phyloP scores from a whole-genome alignment of 2,888 invertebrate genomes.

The Mechanitis messenoides region DNA sequence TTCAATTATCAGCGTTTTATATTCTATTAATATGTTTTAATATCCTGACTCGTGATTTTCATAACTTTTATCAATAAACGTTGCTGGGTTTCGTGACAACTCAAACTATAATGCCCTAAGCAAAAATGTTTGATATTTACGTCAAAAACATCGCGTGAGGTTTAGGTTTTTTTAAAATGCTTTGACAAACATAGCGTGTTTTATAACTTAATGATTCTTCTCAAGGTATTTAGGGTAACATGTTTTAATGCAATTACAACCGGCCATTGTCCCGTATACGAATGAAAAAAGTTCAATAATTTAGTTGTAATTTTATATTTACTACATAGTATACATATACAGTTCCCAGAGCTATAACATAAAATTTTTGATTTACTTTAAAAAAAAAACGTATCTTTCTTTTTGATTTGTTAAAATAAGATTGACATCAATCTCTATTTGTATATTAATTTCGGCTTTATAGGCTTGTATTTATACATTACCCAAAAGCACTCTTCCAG shows the following conservation, averaged over 20 bases:
- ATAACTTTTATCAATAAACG: constrained; percentile 7
- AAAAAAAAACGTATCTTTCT: too few relatives aligned
- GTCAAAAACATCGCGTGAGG: constrained; percentile 41
- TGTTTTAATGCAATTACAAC: constrained; percentile 10
- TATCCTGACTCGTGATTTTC: constrained; percentile 25
- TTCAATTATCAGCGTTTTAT: constrained; percentile 35
- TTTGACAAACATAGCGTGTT: constrained; percentile 50
- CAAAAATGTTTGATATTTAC: constrained; percentile 14
- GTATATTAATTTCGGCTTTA: too few relatives aligned
- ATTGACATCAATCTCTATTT: too few relatives aligned
- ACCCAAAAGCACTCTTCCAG: constrained; percentile 10
- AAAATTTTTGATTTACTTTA: too few relatives aligned
- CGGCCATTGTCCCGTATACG: background rate
- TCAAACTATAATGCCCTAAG: background rate
- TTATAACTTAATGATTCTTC: constrained; percentile 27
- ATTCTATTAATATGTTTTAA: constrained; percentile 31
- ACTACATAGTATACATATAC: too few relatives aligned
- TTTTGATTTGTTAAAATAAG: too few relatives aligned
- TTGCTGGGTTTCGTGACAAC: constrained; percentile 9
- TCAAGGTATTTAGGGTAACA: constrained; percentile 24
- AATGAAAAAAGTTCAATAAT: too few relatives aligned
- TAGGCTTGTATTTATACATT: too few relatives aligned
- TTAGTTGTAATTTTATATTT: too few relatives aligned
- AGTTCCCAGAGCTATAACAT: too few relatives aligned
- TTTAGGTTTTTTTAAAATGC: constrained; percentile 44